Base-by-base conservation (phyloP, 2,113 vertebrate species). In the Otocyon megalotis region DNA sequence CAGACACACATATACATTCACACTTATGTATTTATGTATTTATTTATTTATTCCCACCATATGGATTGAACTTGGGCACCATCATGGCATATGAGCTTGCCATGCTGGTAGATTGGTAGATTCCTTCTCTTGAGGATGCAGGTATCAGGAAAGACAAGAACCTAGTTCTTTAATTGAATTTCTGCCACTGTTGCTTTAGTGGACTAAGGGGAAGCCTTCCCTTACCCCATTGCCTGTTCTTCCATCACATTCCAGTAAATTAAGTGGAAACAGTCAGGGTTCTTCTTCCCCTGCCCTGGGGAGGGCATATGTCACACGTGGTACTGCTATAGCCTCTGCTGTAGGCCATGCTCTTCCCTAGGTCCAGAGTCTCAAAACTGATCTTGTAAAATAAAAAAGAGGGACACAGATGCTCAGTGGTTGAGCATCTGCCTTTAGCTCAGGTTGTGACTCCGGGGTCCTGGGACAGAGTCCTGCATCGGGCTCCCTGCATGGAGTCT, bases 1-100 rank as follows among this genome's bases (percentile, higher is more conserved):
- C 8, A 53, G 1, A 8, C 3, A 74, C 17, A 10, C 0, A 8
- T 13, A 2, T 13, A 2, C 4, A 0, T 71, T 9, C n/a, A 22
- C 14, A 32, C 14, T 30, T 30, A 16, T 15, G 32, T 16, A 15
- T 15, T 14, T 74, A 22, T 74, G 1, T n/a, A 2, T 17, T 1
- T 11, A 2, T 71, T 9, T 37, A 26, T 15, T 9, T 15, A 24
- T 24, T 24, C 72, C 43, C 26, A 19, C 3, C 6, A 15, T 53
- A 11, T 12, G 20, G 17, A 4, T 22, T 2, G 9, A 71, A 30
- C 19, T 30, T 53, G 30, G 12, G 67, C 37, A 24, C n/a, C 19
- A 0, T 54, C 19, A 0, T 16, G 48, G 81, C 12, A 15, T 28
- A 2, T 71, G 87, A 32, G 3, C 1, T 0, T 16, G 9, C 30